A percentile compares a stretch with the other conserved stretches of the same genome.
These are phyloP conservation scores for Philhelius pedissequus DNA, from an alignment of 2,888 invertebrate species.

Conservation along the genomic window DNA sequence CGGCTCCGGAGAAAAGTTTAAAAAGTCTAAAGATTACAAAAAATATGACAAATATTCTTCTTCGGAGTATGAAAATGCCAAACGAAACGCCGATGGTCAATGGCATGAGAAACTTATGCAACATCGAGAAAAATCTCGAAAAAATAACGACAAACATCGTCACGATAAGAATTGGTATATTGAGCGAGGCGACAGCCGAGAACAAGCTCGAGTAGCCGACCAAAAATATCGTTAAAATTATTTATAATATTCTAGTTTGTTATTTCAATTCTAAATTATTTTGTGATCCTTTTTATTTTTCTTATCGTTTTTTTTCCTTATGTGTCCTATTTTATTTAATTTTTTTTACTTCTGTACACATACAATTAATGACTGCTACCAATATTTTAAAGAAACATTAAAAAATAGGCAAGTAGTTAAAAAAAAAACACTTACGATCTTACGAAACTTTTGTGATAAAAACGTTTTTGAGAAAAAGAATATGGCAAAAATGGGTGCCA, in stretches of 20 bases:
- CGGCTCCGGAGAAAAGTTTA: conserved; percentile 38
- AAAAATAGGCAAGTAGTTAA: not conserved
- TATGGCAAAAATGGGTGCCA: not conserved
- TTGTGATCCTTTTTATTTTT: conserved; percentile 47
- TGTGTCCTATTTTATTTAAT: conserved; percentile 8
- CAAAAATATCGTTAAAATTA: conserved; percentile 34
- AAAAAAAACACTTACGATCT: too few relatives aligned
- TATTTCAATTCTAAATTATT: conserved; percentile 21
- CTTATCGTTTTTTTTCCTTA: not conserved
- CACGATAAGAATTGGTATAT: conserved; percentile 76
- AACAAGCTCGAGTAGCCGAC: conserved; percentile 73
- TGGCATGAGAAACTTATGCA: conserved; percentile 76
- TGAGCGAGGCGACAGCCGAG: conserved; percentile 74
- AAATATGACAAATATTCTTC: conserved; percentile 45
- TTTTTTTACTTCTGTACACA: not conserved
- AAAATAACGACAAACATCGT: conserved; percentile 71
- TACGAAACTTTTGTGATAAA: conserved; percentile 58
- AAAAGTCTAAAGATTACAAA: conserved; percentile 54
- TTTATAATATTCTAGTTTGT: not conserved
- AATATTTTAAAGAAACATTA: conserved; percentile 1
- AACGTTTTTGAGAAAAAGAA: not conserved
- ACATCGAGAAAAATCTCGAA: conserved; percentile 73
- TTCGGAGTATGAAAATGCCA: conserved; percentile 48
- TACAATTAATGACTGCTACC: conserved; percentile 11
- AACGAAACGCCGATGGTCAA: conserved; percentile 69